Conservation (phyloP, 2,113 vertebrate species). For the Semnornis frantzii region DNA sequence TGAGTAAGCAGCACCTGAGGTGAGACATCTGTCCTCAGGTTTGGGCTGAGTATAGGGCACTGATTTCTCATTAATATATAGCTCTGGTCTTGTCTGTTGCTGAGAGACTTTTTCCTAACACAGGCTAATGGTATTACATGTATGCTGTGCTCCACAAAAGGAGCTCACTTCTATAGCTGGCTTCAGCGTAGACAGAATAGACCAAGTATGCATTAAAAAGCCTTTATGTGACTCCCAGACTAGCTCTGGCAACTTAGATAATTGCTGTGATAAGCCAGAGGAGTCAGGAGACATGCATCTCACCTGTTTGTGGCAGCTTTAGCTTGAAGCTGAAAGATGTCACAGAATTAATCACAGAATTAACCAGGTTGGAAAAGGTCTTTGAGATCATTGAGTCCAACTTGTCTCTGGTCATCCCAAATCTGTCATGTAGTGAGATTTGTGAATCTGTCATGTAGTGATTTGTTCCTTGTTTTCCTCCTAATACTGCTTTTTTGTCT, state of each 20-base stretch:
- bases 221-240: background rate
- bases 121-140: background rate
- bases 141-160: rapidly evolving
- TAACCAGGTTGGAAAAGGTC: too few species aligned
- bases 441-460: background rate
- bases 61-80: background rate
- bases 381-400: too few species aligned
- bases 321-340: background rate
- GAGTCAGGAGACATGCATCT: background rate
- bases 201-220: background rate
- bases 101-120: background rate
- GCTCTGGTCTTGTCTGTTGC: background rate
- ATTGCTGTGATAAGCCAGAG: background rate
- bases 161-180: background rate
- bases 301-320: background rate
- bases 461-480: background rate
- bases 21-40: background rate
- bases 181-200: background rate
- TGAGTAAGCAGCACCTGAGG: background rate
- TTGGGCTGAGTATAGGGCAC: background rate
- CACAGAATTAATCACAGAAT: too few species aligned
- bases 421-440: background rate
- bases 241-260: background rate
- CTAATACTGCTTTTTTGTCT: constrained; percentile 28
- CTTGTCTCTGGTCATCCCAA: background rate